Evolutionary conservation across 2,113 vertebrate species (phyloP), one percentile per base, ranked within the genome.

Genomic region (Tenebrosternarchus preto): DNA sequence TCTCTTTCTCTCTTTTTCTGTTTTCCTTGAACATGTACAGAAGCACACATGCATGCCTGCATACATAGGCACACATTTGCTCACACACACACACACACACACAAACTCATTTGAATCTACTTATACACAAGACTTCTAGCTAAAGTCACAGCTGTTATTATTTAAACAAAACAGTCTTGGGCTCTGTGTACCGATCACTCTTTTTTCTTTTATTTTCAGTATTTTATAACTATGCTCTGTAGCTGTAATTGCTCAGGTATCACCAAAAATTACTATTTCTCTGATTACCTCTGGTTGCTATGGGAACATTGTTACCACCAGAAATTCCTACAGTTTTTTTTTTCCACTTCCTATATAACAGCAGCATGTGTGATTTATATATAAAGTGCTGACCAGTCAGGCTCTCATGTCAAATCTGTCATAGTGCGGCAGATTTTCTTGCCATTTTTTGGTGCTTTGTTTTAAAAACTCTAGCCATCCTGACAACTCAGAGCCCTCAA

Each of bases 141-240:
- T 82, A 76, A 88, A 89, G 85, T 88, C 20, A 80, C 83, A 85
- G 85, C 55, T 27, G 60, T 56, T 67, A 64, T 81, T 83, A 76
- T 72, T 77, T 80, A 61, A 25, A 22, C 29, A 50, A 50, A 11
- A 50, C 12, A 50, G 43, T 9, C 53, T 71, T 46, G 39, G 55
- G 78, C 73, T 85, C 80, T 80, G 80, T 50, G 43, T 50, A 12
- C 11, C 36, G 22, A 24, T n/a, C 36, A 19, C 19, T 15, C 3
- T 76, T 36, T 75, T 71, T 50, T 53, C 12, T 50, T 12, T 12
- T 12, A 50, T 50, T 50, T 50, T 50, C 43, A 50, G 12, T 50
- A 27, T 66, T 39, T 29, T 66, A 59, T 78, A 53, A 56, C 29
- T 70, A 19, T n/a, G 1, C 22, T 71, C 24, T 25, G 24, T 63